Conservation (phyloP, 1,140 invertebrate species). For the Whitmania pigra region DNA sequence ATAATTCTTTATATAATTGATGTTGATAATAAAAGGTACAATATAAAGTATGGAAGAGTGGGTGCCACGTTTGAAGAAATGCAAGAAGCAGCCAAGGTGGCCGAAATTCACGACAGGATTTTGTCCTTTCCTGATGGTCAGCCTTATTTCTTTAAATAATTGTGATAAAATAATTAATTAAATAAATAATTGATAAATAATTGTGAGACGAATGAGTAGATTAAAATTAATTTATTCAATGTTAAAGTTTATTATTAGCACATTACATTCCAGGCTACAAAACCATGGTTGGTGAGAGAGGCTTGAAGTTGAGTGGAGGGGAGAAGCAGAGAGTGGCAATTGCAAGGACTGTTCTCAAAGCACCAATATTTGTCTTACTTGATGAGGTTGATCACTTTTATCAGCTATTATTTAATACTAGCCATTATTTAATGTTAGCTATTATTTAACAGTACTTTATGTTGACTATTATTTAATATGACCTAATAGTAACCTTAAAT, state of each 20-base stretch:
- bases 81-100: conserved; percentile 70
- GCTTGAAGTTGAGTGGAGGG: conserved; percentile 55
- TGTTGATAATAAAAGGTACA: conserved; percentile 51
- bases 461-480: too few relatives aligned
- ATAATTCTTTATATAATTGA: too few relatives aligned
- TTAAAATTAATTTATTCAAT: too few relatives aligned
- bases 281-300: conserved; percentile 58
- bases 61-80: conserved; percentile 66
- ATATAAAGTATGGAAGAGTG: conserved; percentile 81
- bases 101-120: conserved; percentile 86
- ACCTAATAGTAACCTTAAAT: too few relatives aligned
- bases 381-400: conserved; percentile 36
- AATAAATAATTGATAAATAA: too few relatives aligned
- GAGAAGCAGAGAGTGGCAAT: conserved; percentile 55
- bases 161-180: too few relatives aligned
- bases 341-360: conserved; percentile 40
- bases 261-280: too few relatives aligned
- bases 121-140: conserved; percentile 67
- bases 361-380: conserved; percentile 38
- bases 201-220: too few relatives aligned
- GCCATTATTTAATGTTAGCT: too few relatives aligned
- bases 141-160: background rate
- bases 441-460: too few relatives aligned
- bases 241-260: too few relatives aligned
- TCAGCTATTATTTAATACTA: too few relatives aligned